Evolutionary conservation across 2,113 vertebrate species (phyloP), one percentile per base, ranked within the genome.

Genomic region (Cebus imitator): DNA sequence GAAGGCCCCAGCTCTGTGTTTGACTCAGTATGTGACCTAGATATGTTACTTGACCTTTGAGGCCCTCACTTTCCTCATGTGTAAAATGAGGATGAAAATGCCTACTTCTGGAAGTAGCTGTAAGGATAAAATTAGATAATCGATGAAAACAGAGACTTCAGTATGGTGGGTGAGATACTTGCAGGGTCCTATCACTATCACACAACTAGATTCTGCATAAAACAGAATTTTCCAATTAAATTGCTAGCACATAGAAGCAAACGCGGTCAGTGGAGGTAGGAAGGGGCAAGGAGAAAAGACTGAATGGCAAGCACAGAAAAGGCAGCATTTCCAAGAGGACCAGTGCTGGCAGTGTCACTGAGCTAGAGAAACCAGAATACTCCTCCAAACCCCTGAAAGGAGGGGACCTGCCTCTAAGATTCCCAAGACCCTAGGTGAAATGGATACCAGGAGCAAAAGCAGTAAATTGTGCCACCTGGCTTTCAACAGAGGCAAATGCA

Each of bases 401-500:
- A 37, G 8, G 37, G 35, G 5, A 5, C 43, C 72, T 50, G n/a
- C 30, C 40, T 0, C 18, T 20, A 79, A 76, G 64, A 84, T 48
- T 30, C 66, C 80, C 40, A 32, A 18, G 14, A 64, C 61, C 27
- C 27, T 25, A 25, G 48, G 27, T 72, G 37, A 20, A 35, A 75
- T 5, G 37, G 68, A 68, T 61, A n/a, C 75, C 58, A 90, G 52
- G 40, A 5, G 18, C 55, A 23, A 66, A 89, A 30, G 20, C 2
- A 16, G 10, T 58, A 81, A 21, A 5, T 13, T 68, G 13, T 6
- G 4, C 58, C 35, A 13, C 75, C n/a, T 75, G 55, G n/a, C 40
- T 93, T 94, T 95, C 88, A 82, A 73, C 83, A 92, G 78, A 91
- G 89, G 52, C 43, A 70, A 78, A 61, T 48, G 35, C 73, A 96